These are phyloP conservation scores for Acrocephalus kingi DNA, from an alignment of 2,113 vertebrate species.

Conservation along the genomic window DNA sequence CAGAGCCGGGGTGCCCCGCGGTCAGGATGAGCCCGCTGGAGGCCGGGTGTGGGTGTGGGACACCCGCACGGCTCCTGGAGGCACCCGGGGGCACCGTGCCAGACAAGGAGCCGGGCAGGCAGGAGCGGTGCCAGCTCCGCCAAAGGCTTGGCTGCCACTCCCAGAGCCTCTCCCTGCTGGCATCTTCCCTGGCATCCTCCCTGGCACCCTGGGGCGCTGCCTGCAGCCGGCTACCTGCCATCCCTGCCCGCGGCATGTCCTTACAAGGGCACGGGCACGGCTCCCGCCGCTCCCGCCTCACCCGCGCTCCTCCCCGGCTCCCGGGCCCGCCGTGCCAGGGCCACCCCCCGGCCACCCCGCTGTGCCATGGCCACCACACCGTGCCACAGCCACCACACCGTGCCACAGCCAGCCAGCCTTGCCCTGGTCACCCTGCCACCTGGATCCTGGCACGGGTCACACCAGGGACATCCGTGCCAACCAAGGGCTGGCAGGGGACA, in stretches of 20 bases:
- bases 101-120: not conserved
- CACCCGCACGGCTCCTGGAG: rapidly evolving
- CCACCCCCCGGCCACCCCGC: not conserved
- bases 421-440: rapidly evolving
- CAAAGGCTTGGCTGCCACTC: not conserved
- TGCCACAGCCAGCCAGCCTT: not conserved
- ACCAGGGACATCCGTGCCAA: rapidly evolving
- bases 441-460: not conserved
- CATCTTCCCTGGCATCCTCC: not conserved
- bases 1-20: rapidly evolving
- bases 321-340: not conserved
- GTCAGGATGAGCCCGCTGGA: rapidly evolving
- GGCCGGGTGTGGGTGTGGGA: not conserved
- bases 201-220: not conserved
- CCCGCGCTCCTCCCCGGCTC: not conserved
- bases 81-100: not conserved
- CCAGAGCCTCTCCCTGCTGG: not conserved
- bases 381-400: rapidly evolving
- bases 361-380: not conserved
- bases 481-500: not conserved
- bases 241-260: not conserved
- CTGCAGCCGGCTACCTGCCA: not conserved
- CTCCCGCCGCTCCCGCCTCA: not conserved
- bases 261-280: constrained; percentile 31
- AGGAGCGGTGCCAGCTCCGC: rapidly evolving